These are phyloP conservation scores for Sinohyriopsis cumingii DNA, from an alignment of 2,888 invertebrate species.

Conservation along the genomic window DNA sequence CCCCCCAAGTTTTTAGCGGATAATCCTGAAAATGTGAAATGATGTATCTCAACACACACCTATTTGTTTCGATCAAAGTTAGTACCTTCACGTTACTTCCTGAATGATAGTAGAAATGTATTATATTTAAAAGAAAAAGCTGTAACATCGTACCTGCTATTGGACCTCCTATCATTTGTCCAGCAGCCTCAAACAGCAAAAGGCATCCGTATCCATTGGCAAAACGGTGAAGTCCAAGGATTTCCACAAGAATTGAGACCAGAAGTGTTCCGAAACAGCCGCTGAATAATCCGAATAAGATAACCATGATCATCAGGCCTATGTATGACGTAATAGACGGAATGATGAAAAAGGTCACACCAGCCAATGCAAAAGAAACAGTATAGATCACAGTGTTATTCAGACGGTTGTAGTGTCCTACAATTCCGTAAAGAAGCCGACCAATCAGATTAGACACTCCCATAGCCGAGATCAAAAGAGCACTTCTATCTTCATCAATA, in stretches of 20 bases:
- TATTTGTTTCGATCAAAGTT: neutral
- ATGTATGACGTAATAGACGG: constrained; percentile 28
- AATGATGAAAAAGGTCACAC: constrained; percentile 34
- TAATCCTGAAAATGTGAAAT: no score
- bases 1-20: no score
- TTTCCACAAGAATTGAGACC: constrained; percentile 37
- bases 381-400: constrained; percentile 37
- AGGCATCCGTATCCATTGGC: constrained; percentile 51
- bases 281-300: constrained; percentile 45
- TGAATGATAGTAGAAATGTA: no score
- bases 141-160: constrained; percentile 39
- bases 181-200: constrained; percentile 45
- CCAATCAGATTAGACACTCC: constrained; percentile 52
- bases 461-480: constrained; percentile 45
- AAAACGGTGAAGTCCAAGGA: constrained; percentile 43
- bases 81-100: neutral
- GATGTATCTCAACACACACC: no score
- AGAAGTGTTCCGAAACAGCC: constrained; percentile 46
- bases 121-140: neutral
- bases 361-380: constrained; percentile 35
- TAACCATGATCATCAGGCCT: constrained; percentile 32
- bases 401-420: constrained; percentile 28
- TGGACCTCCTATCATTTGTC: constrained; percentile 50
- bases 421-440: constrained; percentile 40
- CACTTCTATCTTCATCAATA: constrained; percentile 34